A percentile compares a stretch with the other conserved stretches of the same genome.
Conservation (phyloP, 2,113 vertebrate genomes). For the Cheilinus undulatus region DNA sequence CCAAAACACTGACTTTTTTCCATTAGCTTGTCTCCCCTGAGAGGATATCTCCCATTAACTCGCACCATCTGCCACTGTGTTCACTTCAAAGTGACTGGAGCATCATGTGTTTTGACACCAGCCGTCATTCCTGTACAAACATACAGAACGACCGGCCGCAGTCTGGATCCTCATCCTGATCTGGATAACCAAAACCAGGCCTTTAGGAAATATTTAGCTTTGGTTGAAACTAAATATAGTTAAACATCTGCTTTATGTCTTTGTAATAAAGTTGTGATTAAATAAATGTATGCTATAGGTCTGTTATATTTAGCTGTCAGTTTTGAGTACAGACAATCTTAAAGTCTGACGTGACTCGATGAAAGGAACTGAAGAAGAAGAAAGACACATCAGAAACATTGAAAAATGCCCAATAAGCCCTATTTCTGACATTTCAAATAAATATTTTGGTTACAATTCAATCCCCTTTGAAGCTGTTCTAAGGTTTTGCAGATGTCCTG, state of each 20-base stretch:
- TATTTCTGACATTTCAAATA: neutral
- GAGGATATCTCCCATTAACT: slow-evolving; percentile 50
- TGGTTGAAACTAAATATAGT: neutral
- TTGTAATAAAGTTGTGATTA: neutral
- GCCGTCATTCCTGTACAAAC: slow-evolving; percentile 12
- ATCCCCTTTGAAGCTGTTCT: slow-evolving; percentile 25
- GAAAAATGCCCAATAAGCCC: neutral
- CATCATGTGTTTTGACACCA: slow-evolving; percentile 23
- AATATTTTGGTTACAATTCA: slow-evolving; percentile 1
- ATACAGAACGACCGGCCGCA: slow-evolving; percentile 14
- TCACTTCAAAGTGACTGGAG: slow-evolving; percentile 44
- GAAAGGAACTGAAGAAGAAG: neutral
- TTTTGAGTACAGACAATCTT: neutral
- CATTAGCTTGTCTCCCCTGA: slow-evolving; percentile 30
- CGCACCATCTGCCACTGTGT: slow-evolving; percentile 49
- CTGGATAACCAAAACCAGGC: slow-evolving; percentile 4
- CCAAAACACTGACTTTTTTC: slow-evolving; percentile 26
- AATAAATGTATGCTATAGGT: neutral
- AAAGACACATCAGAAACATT: neutral
- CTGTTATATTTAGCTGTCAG: too few relatives aligned
- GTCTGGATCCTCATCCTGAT: neutral
- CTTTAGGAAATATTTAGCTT: neutral
- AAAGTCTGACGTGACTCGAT: neutral
- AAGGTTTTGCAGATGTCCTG: slow-evolving; percentile 28
- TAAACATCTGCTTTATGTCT: slow-evolving; percentile 12